Conservation (phyloP, 2,888 invertebrate species). For the Melieria omissa region DNA sequence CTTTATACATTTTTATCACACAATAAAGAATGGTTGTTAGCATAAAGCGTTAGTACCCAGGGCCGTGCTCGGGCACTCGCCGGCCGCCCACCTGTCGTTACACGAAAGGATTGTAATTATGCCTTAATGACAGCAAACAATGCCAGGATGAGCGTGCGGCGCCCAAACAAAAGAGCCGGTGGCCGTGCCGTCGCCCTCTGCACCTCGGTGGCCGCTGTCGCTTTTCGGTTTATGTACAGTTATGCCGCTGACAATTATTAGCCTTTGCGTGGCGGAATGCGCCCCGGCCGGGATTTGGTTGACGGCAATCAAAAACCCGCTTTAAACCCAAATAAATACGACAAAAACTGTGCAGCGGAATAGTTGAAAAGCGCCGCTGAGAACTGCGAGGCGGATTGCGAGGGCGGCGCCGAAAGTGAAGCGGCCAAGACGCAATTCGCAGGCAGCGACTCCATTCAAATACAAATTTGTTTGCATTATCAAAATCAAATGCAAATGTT, state of each 20-base stretch:
- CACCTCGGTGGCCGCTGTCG: neutral
- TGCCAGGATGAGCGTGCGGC: neutral
- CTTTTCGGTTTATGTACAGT: neutral
- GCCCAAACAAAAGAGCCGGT: neutral
- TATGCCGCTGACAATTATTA: neutral
- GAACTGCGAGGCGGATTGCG: neutral
- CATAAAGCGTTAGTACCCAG: neutral
- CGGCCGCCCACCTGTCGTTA: neutral
- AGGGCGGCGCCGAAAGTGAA: neutral
- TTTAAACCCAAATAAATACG: slow-evolving; percentile 3
- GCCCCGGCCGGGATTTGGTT: neutral
- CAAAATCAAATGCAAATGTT: slow-evolving; percentile 8
- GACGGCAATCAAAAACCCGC: neutral
- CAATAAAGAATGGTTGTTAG: neutral
- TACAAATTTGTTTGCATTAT: slow-evolving; percentile 27
- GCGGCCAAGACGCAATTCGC: neutral
- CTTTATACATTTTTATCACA: neutral
- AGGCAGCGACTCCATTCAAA: slow-evolving; percentile 22
- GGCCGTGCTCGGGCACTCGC: neutral
- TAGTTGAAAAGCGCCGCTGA: neutral
- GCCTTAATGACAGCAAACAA: slow-evolving; percentile 3
- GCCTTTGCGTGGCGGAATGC: neutral
- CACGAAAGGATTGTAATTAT: neutral
- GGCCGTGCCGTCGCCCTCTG: no score
- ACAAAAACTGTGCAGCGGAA: neutral